A percentile compares a stretch with the other conserved stretches of the same genome.
phyloP scores from a whole-genome alignment of 2,113 vertebrate genomes.

The Opisthocomus hoazin region DNA sequence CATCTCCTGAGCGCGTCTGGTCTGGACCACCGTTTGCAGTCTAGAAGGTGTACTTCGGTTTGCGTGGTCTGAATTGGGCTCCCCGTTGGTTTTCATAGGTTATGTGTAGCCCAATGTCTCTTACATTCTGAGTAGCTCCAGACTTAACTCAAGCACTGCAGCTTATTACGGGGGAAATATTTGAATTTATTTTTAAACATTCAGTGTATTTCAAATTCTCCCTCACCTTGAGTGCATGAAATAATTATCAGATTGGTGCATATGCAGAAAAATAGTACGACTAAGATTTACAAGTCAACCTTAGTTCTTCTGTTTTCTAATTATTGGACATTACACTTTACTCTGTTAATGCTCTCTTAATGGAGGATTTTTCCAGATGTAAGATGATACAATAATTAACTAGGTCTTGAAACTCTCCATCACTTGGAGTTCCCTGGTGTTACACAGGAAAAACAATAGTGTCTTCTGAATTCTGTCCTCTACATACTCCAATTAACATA shows the following conservation, averaged over 20 bases:
- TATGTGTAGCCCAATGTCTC: neutral
- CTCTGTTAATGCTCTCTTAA: neutral
- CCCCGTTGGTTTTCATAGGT: neutral
- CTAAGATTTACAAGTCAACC: neutral
- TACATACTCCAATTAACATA: neutral
- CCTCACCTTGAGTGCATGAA: neutral
- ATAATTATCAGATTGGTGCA: neutral
- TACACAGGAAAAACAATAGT: neutral
- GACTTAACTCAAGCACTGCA: neutral
- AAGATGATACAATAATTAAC: neutral
- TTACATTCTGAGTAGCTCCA: neutral
- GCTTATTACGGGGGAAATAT: neutral
- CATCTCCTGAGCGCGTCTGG: neutral
- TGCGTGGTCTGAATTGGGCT: neutral
- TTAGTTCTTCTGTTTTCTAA: neutral
- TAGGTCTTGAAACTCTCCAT: neutral
- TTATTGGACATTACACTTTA: neutral
- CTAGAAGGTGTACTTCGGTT: neutral
- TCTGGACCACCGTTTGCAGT: neutral
- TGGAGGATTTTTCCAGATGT: neutral
- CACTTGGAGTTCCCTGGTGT: neutral
- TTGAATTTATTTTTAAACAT: neutral
- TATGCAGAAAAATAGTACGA: neutral
- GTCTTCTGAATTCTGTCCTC: neutral
- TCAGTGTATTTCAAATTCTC: neutral